Base-by-base conservation (phyloP, 2,797 vertebrate genomes). In the Balearica regulorum region DNA sequence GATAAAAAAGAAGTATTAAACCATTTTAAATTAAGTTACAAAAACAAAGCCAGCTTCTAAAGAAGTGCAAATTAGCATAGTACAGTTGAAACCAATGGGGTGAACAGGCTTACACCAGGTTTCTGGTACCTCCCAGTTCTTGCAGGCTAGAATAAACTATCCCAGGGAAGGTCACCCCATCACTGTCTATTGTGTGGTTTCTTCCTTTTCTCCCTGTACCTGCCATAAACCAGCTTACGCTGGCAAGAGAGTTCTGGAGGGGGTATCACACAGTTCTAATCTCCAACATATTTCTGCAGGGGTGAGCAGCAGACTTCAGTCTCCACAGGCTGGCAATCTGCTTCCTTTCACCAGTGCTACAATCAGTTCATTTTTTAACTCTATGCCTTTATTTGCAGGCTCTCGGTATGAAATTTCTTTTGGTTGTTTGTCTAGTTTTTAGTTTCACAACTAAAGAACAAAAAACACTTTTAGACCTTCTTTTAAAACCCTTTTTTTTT, bases 371-470 rank as follows among this genome's bases (percentile, higher is more conserved):
- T 88, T 97, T 96, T 96, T 84, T 41, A 94, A 87, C 43, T 81
- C 79, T 33, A 0, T 89, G 92, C 53, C 43, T 97, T 91, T 94
- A 77, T 95, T 92, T 95, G 69, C 78, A 87, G 58, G 24, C 66
- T 96, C 75, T 94, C 11, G 0, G 91, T 93, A 88, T 95, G 84
- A 95, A 85, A 81, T 94, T 64, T 94, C 84, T 93, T 96, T 79
- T 54, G 81, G 44, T 95, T 96, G 93, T 92, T 97, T 97, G 77
- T 85, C 75, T 91, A 95, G 83, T 58, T 96, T 97, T 94, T 89
- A 86, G 71, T 96, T 97, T 97, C 92, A 96, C 89, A 93, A 96
- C 90, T 94, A 49, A 89, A 95, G 80, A 97, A 96, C 90, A 97
- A 94, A 97, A 97, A 94, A 88, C 79, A 90, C 66, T 85, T 95